Conservation (phyloP, 2,888 invertebrate genomes). For the Syritta pipiens region DNA sequence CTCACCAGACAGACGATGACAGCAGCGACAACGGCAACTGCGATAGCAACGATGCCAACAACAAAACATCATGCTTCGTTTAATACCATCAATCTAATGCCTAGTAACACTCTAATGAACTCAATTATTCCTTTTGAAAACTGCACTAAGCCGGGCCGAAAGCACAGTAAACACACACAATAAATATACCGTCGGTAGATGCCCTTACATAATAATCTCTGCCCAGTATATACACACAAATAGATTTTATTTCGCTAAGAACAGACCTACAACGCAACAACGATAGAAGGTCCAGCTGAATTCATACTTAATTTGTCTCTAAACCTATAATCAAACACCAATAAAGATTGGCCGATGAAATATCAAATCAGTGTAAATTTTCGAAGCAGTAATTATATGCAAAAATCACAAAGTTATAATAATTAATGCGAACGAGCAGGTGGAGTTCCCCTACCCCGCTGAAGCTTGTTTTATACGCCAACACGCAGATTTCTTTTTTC, state of each 20-base stretch:
- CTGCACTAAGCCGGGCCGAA: conserved; percentile 20
- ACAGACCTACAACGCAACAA: too few species aligned
- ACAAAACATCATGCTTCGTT: conserved; percentile 49
- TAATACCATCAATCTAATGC: conserved; percentile 34
- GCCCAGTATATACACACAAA: too few species aligned
- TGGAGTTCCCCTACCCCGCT: too few species aligned
- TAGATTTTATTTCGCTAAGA: too few species aligned
- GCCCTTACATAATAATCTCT: too few species aligned
- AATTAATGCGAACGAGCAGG: conserved; percentile 18
- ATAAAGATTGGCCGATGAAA: conserved; percentile 15
- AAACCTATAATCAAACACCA: neutral
- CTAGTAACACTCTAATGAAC: conserved; percentile 28
- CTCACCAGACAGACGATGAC: neutral
- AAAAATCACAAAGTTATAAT: conserved; percentile 35
- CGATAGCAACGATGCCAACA: conserved; percentile 12
- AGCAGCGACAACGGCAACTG: neutral
- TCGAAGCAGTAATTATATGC: conserved; percentile 26
- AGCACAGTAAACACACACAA: too few species aligned
- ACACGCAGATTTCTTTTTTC: too few species aligned
- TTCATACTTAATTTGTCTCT: too few species aligned
- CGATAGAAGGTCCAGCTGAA: too few species aligned
- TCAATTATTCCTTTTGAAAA: conserved; percentile 53
- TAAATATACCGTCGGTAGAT: too few species aligned
- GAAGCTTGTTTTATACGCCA: too few species aligned
- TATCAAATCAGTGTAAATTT: conserved; percentile 42